phyloP scores from a whole-genome alignment of 2,888 invertebrate genomes.

The Lochmaea capreae region DNA sequence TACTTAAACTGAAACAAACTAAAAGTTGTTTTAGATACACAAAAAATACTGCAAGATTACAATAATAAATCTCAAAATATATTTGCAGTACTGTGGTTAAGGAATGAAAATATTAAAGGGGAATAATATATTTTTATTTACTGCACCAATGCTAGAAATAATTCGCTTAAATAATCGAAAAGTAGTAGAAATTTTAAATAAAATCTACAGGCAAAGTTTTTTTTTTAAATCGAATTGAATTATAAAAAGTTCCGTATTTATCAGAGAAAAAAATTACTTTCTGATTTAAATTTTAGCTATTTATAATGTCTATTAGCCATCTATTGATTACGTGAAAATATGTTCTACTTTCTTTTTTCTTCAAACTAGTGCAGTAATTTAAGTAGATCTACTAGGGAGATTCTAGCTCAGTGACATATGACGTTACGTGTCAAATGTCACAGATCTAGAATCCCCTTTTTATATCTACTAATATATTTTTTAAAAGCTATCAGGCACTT shows the following conservation, averaged over 20 bases:
- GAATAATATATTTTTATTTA: background rate
- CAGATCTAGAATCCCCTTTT: no score
- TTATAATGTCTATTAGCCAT: no score
- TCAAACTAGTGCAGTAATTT: constrained; percentile 12
- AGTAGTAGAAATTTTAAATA: no score
- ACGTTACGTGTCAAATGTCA: no score
- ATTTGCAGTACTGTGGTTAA: constrained; percentile 6
- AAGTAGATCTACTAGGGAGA: background rate
- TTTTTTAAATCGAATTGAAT: no score
- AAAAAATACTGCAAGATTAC: background rate
- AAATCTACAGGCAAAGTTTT: no score
- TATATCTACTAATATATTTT: no score
- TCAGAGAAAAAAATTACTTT: no score
- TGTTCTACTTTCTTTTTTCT: background rate
- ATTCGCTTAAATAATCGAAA: background rate
- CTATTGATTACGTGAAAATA: no score
- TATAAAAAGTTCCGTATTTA: no score
- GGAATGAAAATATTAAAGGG: constrained; percentile 12
- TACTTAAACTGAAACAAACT: background rate
- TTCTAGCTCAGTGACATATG: no score
- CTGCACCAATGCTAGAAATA: background rate
- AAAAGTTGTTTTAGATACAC: background rate
- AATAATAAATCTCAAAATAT: constrained; percentile 11
- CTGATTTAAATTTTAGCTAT: no score
- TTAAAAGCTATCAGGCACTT: constrained; percentile 50